A percentile compares a stretch with the other conserved stretches of the same genome.
Evolutionary conservation across 1,140 invertebrate species (phyloP).

Genomic region (Episyrphus balteatus): DNA sequence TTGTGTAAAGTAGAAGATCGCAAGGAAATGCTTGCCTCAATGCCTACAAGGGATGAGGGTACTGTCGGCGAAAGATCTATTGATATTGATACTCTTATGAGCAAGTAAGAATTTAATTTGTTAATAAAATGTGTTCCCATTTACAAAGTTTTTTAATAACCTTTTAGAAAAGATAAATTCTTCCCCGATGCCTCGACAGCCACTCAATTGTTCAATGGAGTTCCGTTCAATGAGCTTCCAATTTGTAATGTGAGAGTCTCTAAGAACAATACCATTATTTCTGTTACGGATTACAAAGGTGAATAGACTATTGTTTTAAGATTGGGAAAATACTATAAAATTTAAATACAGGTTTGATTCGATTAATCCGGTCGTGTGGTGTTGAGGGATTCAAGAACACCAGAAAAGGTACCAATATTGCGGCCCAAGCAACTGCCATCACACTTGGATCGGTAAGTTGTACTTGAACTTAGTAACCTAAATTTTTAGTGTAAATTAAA

Average conservation of each 20-base stretch:
- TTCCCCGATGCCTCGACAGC: slow-evolving; percentile 66
- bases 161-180: slow-evolving; percentile 51
- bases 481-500: too few relatives aligned
- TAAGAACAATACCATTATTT: slow-evolving; percentile 79
- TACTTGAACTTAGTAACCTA: too few relatives aligned
- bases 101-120: slow-evolving; percentile 17
- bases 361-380: slow-evolving; percentile 61
- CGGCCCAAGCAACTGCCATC: slow-evolving; percentile 85
- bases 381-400: slow-evolving; percentile 91
- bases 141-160: too few relatives aligned
- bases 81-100: slow-evolving; percentile 44
- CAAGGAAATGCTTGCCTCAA: slow-evolving; percentile 42
- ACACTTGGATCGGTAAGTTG: slow-evolving; percentile 34
- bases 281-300: slow-evolving; percentile 58
- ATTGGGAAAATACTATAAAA: background rate
- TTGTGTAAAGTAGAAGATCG: slow-evolving; percentile 43
- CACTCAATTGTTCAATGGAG: slow-evolving; percentile 62
- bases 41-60: slow-evolving; percentile 52
- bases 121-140: too few relatives aligned
- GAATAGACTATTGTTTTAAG: slow-evolving; percentile 1
- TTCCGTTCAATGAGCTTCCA: slow-evolving; percentile 66
- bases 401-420: slow-evolving; percentile 90
- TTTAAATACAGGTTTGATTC: slow-evolving; percentile 39
- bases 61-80: slow-evolving; percentile 51
- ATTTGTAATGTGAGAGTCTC: slow-evolving; percentile 70